These are phyloP conservation scores for Drosophila melanica DNA, from an alignment of 1,140 invertebrate genomes.

Conservation along the genomic window DNA sequence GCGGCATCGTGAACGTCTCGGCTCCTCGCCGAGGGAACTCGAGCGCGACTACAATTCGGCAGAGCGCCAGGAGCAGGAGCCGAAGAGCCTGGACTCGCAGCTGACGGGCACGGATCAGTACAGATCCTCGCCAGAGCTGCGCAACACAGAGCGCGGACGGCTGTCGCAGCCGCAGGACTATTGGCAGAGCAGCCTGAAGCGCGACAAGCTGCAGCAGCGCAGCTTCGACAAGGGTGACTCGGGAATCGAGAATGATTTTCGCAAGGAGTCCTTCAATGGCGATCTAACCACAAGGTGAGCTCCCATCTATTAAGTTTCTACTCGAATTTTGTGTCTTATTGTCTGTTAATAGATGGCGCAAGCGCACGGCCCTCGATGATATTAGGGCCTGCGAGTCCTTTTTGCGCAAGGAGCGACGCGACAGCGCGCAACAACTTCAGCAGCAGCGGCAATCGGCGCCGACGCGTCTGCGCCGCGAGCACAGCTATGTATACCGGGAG, in stretches of 20 bases:
- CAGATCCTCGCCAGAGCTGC: constrained; percentile 85
- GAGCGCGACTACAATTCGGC: constrained; percentile 71
- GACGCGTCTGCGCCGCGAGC: constrained; percentile 66
- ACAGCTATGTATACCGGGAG: constrained; percentile 87
- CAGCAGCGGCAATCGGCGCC: constrained; percentile 45
- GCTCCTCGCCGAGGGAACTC: constrained; percentile 63
- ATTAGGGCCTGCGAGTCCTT: constrained; percentile 78
- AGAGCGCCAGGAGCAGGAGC: constrained; percentile 85
- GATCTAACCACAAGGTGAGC: constrained; percentile 81
- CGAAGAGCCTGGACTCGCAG: constrained; percentile 87
- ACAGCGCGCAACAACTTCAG: constrained; percentile 84
- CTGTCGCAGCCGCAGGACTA: constrained; percentile 69
- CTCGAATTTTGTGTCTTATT: no score
- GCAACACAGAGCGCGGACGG: constrained; percentile 70
- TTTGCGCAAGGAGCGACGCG: constrained; percentile 85
- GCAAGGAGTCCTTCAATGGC: constrained; percentile 87
- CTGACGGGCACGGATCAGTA: constrained; percentile 85
- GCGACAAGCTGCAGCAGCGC: constrained; percentile 80
- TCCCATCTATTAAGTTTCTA: no score
- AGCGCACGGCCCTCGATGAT: constrained; percentile 69
- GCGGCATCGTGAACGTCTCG: constrained; percentile 84
- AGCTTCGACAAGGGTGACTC: constrained; percentile 87
- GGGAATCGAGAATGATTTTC: constrained; percentile 91
- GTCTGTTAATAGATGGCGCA: constrained; percentile 69
- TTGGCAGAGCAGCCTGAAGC: constrained; percentile 80